These are phyloP conservation scores for Tyto alba DNA, from an alignment of 2,113 vertebrate species.

Conservation along the genomic window DNA sequence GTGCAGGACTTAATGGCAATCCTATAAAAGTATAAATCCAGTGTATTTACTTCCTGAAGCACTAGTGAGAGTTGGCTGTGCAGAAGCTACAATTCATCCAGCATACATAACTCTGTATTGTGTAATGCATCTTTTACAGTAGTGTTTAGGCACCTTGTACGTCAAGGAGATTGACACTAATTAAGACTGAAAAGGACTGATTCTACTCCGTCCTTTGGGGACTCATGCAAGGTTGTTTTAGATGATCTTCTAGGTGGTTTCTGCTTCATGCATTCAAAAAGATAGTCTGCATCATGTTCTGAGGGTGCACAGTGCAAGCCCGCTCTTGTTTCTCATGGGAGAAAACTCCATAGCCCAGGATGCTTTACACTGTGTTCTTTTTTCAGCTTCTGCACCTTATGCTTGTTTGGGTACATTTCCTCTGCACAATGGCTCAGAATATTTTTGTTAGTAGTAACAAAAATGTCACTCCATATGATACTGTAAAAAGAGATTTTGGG, in stretches of 20 bases:
- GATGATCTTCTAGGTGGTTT: not conserved
- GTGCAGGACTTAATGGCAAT: conserved; percentile 9
- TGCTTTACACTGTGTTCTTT: not conserved
- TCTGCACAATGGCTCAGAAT: not conserved
- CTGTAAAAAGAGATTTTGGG: not conserved
- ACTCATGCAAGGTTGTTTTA: not conserved
- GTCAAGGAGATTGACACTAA: not conserved
- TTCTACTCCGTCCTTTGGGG: not conserved
- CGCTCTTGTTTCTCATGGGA: not conserved
- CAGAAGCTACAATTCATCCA: not conserved
- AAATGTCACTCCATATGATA: not conserved
- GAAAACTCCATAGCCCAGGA: not conserved
- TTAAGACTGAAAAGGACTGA: not conserved
- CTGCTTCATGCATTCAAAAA: not conserved
- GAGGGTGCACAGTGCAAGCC: not conserved
- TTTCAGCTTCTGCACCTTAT: not conserved
- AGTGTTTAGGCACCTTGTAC: not conserved
- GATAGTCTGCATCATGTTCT: not conserved
- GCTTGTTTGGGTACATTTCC: not conserved
- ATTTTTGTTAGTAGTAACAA: not conserved
- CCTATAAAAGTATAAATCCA: conserved; percentile 11
- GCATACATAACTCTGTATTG: not conserved
- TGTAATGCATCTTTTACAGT: not conserved
- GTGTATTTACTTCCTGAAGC: conserved; percentile 22
- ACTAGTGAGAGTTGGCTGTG: not conserved